Conservation (phyloP, 2,888 invertebrate genomes). For the Ophonus ardosiacus region DNA sequence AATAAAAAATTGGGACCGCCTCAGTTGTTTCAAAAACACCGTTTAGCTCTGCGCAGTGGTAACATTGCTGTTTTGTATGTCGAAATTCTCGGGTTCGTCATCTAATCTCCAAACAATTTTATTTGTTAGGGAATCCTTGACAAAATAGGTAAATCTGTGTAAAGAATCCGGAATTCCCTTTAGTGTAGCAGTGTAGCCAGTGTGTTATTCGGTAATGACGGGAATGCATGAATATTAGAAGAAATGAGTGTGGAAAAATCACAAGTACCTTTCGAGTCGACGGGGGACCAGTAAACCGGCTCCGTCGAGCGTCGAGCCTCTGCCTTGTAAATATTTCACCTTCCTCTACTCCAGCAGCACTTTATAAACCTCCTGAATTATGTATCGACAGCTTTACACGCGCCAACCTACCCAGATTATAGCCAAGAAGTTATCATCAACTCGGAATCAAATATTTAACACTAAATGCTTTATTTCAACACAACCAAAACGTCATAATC, state of each 20-base stretch:
- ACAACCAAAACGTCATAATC: too few relatives aligned
- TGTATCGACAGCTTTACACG: slow-evolving; percentile 63
- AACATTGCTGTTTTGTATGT: too few relatives aligned
- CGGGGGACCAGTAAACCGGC: slow-evolving; percentile 49
- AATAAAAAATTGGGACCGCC: too few relatives aligned
- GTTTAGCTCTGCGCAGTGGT: too few relatives aligned
- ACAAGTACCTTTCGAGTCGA: slow-evolving; percentile 26
- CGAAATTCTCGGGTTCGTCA: too few relatives aligned
- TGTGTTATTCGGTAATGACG: slow-evolving; percentile 17
- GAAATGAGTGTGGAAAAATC: slow-evolving; percentile 34
- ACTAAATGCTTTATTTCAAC: slow-evolving; percentile 14
- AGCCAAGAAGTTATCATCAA: slow-evolving; percentile 59
- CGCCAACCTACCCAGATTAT: slow-evolving; percentile 52
- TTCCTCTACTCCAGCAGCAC: background rate
- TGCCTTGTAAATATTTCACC: slow-evolving; percentile 39
- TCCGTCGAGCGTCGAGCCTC: background rate
- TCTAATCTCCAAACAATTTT: too few relatives aligned
- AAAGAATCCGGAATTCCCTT: slow-evolving; percentile 11
- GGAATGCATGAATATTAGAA: slow-evolving; percentile 47
- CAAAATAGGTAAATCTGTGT: background rate
- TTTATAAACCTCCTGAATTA: slow-evolving; percentile 64
- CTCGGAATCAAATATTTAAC: background rate
- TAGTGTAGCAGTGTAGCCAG: background rate
- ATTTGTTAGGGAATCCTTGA: too few relatives aligned
- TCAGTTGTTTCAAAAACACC: too few relatives aligned